Base-by-base conservation (phyloP, 2,113 vertebrate genomes). In the Mus pahari region DNA sequence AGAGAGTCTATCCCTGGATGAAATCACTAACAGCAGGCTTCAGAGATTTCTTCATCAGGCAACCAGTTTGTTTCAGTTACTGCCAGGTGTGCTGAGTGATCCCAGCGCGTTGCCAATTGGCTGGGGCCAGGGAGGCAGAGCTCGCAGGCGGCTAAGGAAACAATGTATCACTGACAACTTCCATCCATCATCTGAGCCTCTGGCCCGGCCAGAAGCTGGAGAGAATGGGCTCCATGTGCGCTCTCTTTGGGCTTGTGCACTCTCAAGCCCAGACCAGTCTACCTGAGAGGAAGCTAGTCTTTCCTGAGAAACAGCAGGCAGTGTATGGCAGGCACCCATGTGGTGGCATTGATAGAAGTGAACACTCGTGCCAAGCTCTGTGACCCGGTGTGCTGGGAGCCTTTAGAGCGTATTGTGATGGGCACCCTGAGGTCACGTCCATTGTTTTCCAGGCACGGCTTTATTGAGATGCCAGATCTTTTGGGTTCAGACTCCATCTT, bases 41-140 rank as follows among this genome's bases (percentile, higher is more conserved):
- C 97, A 94, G 96, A 97, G 95, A 97, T 98, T 96, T 98, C 96
- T 66, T 1, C 96, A 71, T 53, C 1, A 48, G 97, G 96, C 94
- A 97, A 90, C 93, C 50, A 96, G 96, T 95, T 97, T 97, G 68
- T 95, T 96, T 97, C 96, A 83, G 94, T 97, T 97, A 98, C 96
- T 98, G 92, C 94, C 98, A 98, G 97, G 96, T 98, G 97, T 96
- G 92, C 96, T 53, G 84, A 92, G 94, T 96, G 95, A 97, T 88
- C 96, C 96, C 97, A 97, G 70, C 66, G 86, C 88, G 64, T 74
- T 97, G 96, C 94, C 95, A 94, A 95, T 96, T 97, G 97, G 92
- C 94, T 48, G 75, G 94, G 71, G 86, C 20, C 0, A 0, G 53
- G 90, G 81, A 62, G 84, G 89, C 95, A 92, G 73, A 81, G 28